Percentiles rank a stretch among this genome's conserved stretches.
Conservation (phyloP, 1,140 invertebrate species). For the Cydia splendana region DNA sequence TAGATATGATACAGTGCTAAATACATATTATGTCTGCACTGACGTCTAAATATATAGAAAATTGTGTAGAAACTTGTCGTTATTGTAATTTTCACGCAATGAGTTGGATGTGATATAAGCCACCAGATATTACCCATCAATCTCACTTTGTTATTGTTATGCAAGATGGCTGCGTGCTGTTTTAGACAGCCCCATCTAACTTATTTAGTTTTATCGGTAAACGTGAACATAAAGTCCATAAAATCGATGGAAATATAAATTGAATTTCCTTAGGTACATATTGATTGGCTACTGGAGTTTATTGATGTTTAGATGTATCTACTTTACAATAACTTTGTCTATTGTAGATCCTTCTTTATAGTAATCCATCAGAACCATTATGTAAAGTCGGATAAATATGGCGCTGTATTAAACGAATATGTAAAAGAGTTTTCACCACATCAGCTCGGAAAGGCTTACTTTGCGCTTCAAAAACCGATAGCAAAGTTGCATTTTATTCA, state of each 20-base stretch:
- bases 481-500: too few species aligned
- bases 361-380: background rate
- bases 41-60: background rate
- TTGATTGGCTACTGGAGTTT: background rate
- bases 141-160: slow-evolving; percentile 10
- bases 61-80: background rate
- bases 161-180: background rate
- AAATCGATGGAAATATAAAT: slow-evolving; percentile 29
- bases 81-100: background rate
- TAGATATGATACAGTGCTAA: too few species aligned
- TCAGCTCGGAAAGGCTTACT: too few species aligned
- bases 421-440: background rate
- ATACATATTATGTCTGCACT: background rate
- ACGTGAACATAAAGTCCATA: slow-evolving; percentile 25
- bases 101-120: background rate
- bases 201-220: slow-evolving; percentile 23
- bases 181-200: slow-evolving; percentile 12
- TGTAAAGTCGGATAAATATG: background rate
- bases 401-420: background rate
- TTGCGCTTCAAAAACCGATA: too few species aligned
- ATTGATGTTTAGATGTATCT: background rate
- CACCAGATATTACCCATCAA: slow-evolving; percentile 2
- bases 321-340: background rate
- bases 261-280: slow-evolving; percentile 18
- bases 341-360: background rate